Base-by-base conservation (phyloP, 2,113 vertebrate species). In the Chitala chitala region DNA sequence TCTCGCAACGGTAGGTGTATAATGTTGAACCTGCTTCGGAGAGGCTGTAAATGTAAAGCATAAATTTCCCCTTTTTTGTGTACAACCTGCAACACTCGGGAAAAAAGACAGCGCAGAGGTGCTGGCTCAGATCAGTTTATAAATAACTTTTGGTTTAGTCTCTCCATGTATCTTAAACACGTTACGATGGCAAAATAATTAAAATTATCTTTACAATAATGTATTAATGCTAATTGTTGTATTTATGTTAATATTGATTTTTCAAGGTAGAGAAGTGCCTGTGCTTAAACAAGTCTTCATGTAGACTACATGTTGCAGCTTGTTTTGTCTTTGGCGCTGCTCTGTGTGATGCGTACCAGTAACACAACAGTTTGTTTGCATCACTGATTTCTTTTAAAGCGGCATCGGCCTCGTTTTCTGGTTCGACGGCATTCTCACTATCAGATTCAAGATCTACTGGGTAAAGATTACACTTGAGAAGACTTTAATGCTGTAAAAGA, bases 251-350 rank as follows among this genome's bases (percentile, higher is more conserved):
- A 12, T 24, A 66, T 66, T 10, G 44, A 22, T 66, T 24, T 10
- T 20, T 24, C 20, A 66, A 26, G 24, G n/a, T 4, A 20, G 10
- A 46, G 5, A 44, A 46, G 44, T 22, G 3, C 40, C 20, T 38
- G 54, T 40, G 54, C 42, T 17, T 13, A 40, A 72, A 72, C 29
- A 20, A 50, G 56, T 50, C 58, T 33, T 22, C 29, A 82, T 83
- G 79, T 68, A n/a, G n/a, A n/a, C n/a, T n/a, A 81, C 87, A 48
- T 87, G 82, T 89, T 87, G 55, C 77, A 40, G 77, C 82, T 83
- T 87, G 79, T 86, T 88, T 86, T 84, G 83, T 87, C 79, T 88
- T 89, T 90, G 86, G 85, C 85, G 87, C 84, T 84, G 80, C 78
- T 81, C 82, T 46, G 79, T 72, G 79, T 82, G 83, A 78, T 75